Conservation (phyloP, 1,140 invertebrate species). For the Hylaeus anthracinus region DNA sequence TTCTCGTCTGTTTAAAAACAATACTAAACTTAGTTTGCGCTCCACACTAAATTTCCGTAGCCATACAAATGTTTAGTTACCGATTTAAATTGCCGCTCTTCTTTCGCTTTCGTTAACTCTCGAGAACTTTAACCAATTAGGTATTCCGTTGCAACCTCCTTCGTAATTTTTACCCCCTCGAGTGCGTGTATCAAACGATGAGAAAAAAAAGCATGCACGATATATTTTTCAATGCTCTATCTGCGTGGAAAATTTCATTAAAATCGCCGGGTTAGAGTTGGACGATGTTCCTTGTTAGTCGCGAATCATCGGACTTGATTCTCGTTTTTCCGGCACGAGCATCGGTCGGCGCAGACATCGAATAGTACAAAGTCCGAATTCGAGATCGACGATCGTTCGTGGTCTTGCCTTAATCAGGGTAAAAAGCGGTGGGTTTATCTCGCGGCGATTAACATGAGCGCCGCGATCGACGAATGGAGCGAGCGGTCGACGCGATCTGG, state of each 20-base stretch:
- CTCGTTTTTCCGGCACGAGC: constrained; percentile 22
- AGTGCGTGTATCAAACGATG: too few relatives aligned
- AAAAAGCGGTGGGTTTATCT: constrained; percentile 30
- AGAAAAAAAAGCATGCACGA: too few relatives aligned
- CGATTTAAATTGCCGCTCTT: too few relatives aligned
- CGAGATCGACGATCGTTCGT: constrained; percentile 14
- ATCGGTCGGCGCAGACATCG: constrained; percentile 21
- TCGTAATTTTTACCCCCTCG: too few relatives aligned
- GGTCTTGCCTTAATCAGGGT: not conserved
- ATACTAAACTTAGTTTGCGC: too few relatives aligned
- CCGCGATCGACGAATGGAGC: constrained; percentile 31
- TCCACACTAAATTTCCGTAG: too few relatives aligned
- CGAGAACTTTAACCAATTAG: too few relatives aligned
- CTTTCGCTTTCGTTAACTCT: too few relatives aligned
- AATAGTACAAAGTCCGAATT: constrained; percentile 35
- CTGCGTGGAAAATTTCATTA: not conserved
- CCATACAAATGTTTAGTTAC: too few relatives aligned
- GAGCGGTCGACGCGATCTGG: not conserved
- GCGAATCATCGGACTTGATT: constrained; percentile 12
- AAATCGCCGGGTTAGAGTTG: not conserved
- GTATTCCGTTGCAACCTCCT: too few relatives aligned
- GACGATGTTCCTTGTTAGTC: not conserved
- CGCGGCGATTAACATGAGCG: constrained; percentile 19
- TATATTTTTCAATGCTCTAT: too few relatives aligned
- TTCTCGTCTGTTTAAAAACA: too few relatives aligned